A percentile compares a stretch with the other conserved stretches of the same genome.
Conservation (phyloP, 2,113 vertebrate species). For the Leucopsar rothschildi region DNA sequence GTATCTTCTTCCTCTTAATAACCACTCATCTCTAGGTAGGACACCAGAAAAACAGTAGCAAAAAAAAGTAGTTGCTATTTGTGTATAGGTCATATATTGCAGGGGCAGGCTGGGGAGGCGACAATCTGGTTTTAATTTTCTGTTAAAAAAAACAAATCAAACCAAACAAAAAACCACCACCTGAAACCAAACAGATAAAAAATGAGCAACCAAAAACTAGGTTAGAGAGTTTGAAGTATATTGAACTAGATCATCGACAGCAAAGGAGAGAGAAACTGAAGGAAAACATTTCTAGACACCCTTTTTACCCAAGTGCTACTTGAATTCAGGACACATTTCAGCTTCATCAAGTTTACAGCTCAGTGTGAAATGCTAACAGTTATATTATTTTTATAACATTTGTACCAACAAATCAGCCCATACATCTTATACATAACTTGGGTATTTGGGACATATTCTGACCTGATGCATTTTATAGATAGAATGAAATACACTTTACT, state of each 20-base stretch:
- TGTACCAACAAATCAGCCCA: background rate
- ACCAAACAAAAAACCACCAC: background rate
- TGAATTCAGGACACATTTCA: background rate
- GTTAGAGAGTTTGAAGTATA: background rate
- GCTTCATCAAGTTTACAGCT: background rate
- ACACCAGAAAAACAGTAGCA: background rate
- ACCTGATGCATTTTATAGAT: background rate
- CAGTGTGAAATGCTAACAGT: background rate
- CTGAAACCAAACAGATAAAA: background rate
- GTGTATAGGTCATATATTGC: background rate
- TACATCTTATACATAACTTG: background rate
- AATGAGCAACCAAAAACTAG: background rate
- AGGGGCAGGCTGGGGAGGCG: rapidly evolving
- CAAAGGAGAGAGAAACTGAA: background rate
- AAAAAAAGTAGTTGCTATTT: background rate
- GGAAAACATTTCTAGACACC: background rate
- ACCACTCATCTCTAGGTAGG: background rate
- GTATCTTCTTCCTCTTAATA: background rate
- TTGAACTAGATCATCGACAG: background rate
- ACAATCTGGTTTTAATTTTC: background rate
- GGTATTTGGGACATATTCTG: background rate
- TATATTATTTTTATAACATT: background rate
- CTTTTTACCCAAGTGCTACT: background rate
- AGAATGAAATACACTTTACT: background rate
- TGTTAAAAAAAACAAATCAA: background rate